phyloP scores from a whole-genome alignment of 2,113 vertebrate species.

The Halichoeres trimaculatus region DNA sequence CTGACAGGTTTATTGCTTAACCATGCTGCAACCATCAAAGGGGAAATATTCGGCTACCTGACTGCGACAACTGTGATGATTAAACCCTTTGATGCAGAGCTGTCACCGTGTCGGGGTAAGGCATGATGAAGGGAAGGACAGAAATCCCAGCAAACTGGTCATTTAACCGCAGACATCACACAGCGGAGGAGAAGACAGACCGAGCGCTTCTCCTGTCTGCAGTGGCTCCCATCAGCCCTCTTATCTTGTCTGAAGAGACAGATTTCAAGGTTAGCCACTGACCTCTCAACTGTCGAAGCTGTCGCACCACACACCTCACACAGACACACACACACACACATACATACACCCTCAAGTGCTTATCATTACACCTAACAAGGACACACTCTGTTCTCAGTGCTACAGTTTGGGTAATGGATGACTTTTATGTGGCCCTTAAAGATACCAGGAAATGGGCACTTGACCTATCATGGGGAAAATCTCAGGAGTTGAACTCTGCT shows the following conservation, averaged over 20 bases:
- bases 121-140: slow-evolving; percentile 33
- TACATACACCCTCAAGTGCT: neutral
- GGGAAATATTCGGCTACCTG: slow-evolving; percentile 42
- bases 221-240: slow-evolving; percentile 13
- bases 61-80: slow-evolving; percentile 40
- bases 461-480: neutral
- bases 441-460: slow-evolving; percentile 13
- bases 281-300: slow-evolving; percentile 38
- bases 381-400: slow-evolving; percentile 18
- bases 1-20: slow-evolving; percentile 51
- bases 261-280: slow-evolving; percentile 38
- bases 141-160: slow-evolving; percentile 39
- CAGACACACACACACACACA: neutral
- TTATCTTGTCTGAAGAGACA: slow-evolving; percentile 36
- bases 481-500: neutral
- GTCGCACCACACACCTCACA: neutral
- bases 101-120: slow-evolving; percentile 37
- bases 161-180: slow-evolving; percentile 50
- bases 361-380: slow-evolving; percentile 8
- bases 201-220: slow-evolving; percentile 31
- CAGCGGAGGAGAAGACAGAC: slow-evolving; percentile 25
- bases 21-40: slow-evolving; percentile 26
- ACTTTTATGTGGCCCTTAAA: slow-evolving; percentile 12
- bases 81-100: slow-evolving; percentile 51
- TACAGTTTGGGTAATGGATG: slow-evolving; percentile 16